Evolutionary conservation across 2,888 invertebrate genomes (phyloP), one percentile per base, ranked within the genome.

Genomic region (Zhuqinia jingwanae): DNA sequence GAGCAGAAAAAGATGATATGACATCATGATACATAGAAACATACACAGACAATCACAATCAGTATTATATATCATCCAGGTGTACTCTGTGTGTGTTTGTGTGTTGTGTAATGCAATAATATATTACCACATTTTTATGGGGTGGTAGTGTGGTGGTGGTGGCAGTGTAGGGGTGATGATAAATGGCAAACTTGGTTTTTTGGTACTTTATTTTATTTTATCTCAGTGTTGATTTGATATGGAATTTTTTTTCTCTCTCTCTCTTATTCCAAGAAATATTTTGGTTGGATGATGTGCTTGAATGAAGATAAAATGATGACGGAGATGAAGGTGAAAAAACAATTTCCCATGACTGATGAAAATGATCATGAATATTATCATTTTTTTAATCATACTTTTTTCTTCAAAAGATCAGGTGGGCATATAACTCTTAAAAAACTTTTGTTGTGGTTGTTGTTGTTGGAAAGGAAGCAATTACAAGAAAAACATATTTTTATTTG

Each of bases 231-330:
- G 53, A 53, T 17, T 53, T 53, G 53, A 17, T 53, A n/a, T 17
- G 17, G 1, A 13, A 53, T 2, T 17, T 8, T 17, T 53, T 58
- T 58, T 58, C 58, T 25, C 11, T 53, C 53, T 53, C 2, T 22
- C 6, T 53, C 20, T 53, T 75, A 10, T 82, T 82, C 82, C 82
- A 75, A 75, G 75, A 82, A 82, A 27, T 56, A 70, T 30, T 56
- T 22, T 60, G 27, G 50, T 63, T 68, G 13, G 13, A n/a, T n/a
- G 80, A 3, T 45, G 13, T 82, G 73, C 73, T 25, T 82, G 79
- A 65, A 42, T 60, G 22, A 30, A 81, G n/a, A 73, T 47, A 11
- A 30, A 17, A 36, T 36, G 47, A n/a, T 75, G 27, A 68, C 25
- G n/a, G 13, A 50, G 8, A 75, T 30, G 13, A 22, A 80, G 80